Conservation (phyloP, 2,888 invertebrate genomes). For the Conistra vaccinii region DNA sequence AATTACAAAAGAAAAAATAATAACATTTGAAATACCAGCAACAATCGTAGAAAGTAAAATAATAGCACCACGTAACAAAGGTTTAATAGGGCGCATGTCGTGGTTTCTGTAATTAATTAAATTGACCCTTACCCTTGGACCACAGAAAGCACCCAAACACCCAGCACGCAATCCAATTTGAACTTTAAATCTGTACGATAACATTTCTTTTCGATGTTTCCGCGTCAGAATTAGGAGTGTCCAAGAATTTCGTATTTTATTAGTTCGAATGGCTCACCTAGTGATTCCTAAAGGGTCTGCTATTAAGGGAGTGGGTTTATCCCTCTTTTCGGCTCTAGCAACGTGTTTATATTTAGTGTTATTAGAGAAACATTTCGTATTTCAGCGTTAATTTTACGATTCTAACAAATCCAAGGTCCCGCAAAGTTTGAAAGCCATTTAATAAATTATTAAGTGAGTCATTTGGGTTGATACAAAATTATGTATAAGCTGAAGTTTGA, state of each 20-base stretch:
- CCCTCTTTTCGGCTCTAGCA: slow-evolving; percentile 71
- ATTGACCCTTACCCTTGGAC: slow-evolving; percentile 83
- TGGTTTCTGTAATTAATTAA: slow-evolving; percentile 85
- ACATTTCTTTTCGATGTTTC: slow-evolving; percentile 68
- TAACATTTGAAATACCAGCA: slow-evolving; percentile 73
- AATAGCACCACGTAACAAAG: slow-evolving; percentile 80
- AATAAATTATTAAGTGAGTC: slow-evolving; percentile 52
- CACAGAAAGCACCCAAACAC: slow-evolving; percentile 73
- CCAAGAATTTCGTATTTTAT: slow-evolving; percentile 83
- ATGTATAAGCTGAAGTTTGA: slow-evolving; percentile 15
- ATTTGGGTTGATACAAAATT: slow-evolving; percentile 42
- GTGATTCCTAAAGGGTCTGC: slow-evolving; percentile 80
- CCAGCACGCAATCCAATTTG: slow-evolving; percentile 71
- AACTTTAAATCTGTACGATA: slow-evolving; percentile 72
- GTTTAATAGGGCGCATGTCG: slow-evolving; percentile 85
- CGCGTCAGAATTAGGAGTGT: slow-evolving; percentile 72
- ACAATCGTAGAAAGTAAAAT: slow-evolving; percentile 76
- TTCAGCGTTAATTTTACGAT: slow-evolving; percentile 63
- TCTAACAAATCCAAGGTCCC: slow-evolving; percentile 52
- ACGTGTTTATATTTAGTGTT: slow-evolving; percentile 76
- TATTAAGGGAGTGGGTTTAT: slow-evolving; percentile 78
- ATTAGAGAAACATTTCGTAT: slow-evolving; percentile 68
- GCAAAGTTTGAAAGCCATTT: slow-evolving; percentile 47
- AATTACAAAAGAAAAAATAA: slow-evolving; percentile 59
- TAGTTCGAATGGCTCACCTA: slow-evolving; percentile 79